phyloP scores from a whole-genome alignment of 1,140 invertebrate genomes.

The Lysiphlebus fabarum region DNA sequence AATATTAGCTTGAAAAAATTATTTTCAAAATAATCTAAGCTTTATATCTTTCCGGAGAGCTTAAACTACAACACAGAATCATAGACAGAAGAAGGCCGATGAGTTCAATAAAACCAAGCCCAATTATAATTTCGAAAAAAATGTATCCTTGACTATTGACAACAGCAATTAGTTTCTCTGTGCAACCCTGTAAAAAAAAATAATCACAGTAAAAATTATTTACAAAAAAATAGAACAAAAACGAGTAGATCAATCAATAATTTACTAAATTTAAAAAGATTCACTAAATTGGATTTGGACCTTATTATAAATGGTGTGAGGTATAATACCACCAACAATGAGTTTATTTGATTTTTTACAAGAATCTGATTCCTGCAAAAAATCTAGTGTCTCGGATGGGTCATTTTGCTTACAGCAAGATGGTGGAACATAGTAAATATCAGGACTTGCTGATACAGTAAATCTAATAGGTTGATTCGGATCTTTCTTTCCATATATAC shows the following conservation, averaged over 20 bases:
- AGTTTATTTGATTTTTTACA: slow-evolving; percentile 55
- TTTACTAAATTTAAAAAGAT: not conserved
- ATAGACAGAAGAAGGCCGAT: slow-evolving; percentile 76
- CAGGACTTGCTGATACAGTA: slow-evolving; percentile 37
- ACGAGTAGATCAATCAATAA: not conserved
- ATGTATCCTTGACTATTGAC: slow-evolving; percentile 62
- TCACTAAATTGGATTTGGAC: slow-evolving; percentile 39
- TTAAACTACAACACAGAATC: slow-evolving; percentile 74
- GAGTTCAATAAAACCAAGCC: slow-evolving; percentile 66
- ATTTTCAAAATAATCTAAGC: slow-evolving; percentile 55
- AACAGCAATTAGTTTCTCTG: slow-evolving; percentile 64
- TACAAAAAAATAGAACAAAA: not conserved
- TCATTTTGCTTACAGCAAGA: slow-evolving; percentile 59
- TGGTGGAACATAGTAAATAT: slow-evolving; percentile 58
- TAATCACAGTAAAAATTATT: slow-evolving; percentile 11
- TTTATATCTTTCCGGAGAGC: slow-evolving; percentile 66
- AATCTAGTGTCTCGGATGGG: no score
- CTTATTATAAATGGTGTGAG: slow-evolving; percentile 57
- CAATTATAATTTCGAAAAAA: slow-evolving; percentile 64
- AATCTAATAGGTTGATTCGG: slow-evolving; percentile 32
- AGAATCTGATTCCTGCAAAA: slow-evolving; percentile 33
- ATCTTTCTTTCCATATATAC: slow-evolving; percentile 57
- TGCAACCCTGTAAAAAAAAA: slow-evolving; percentile 65
- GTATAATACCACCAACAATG: slow-evolving; percentile 52
- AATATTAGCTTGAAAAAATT: no score